Evolutionary conservation across 2,888 invertebrate genomes (phyloP).

Genomic region (Adelognathus sp.): DNA sequence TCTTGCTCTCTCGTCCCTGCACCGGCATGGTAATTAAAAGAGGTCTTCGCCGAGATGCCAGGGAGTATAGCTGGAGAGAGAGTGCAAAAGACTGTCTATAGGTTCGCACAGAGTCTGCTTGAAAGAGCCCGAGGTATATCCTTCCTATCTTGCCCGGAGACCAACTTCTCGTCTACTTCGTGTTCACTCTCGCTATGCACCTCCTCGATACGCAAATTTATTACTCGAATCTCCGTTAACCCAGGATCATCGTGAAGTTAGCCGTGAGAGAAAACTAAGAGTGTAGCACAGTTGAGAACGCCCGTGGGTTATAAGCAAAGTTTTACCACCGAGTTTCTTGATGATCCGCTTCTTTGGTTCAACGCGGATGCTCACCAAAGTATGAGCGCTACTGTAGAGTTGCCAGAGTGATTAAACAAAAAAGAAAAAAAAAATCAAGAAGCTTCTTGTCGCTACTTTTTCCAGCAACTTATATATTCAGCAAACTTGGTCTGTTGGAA

Average conservation of each 20-base stretch:
- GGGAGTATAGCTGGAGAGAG: background rate
- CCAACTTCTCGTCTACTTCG: constrained; percentile 18
- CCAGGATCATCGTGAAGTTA: constrained; percentile 40
- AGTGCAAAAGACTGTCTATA: constrained; percentile 8
- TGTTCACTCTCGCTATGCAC: constrained; percentile 29
- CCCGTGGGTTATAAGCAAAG: constrained; percentile 26
- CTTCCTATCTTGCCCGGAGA: constrained; percentile 25
- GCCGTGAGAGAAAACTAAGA: constrained; percentile 2
- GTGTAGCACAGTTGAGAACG: constrained; percentile 4
- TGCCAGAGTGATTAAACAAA: too few relatives aligned
- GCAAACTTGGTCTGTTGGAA: too few relatives aligned
- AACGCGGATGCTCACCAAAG: too few relatives aligned
- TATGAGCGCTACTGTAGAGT: too few relatives aligned
- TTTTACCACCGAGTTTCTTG: constrained; percentile 18
- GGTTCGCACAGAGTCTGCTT: constrained; percentile 9
- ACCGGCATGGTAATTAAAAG: constrained; percentile 61
- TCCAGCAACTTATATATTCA: too few relatives aligned
- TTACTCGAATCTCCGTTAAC: constrained; percentile 38
- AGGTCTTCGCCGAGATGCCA: constrained; percentile 29
- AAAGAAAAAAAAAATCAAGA: too few relatives aligned
- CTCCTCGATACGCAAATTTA: constrained; percentile 61
- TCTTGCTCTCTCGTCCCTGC: too few relatives aligned
- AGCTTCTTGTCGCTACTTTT: constrained; percentile 30
- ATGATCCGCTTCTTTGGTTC: constrained; percentile 21
- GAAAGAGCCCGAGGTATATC: constrained; percentile 35